Evolutionary conservation across 2,888 invertebrate species (phyloP), one percentile per base, ranked within the genome.

Genomic region (Ormyrus labotus): DNA sequence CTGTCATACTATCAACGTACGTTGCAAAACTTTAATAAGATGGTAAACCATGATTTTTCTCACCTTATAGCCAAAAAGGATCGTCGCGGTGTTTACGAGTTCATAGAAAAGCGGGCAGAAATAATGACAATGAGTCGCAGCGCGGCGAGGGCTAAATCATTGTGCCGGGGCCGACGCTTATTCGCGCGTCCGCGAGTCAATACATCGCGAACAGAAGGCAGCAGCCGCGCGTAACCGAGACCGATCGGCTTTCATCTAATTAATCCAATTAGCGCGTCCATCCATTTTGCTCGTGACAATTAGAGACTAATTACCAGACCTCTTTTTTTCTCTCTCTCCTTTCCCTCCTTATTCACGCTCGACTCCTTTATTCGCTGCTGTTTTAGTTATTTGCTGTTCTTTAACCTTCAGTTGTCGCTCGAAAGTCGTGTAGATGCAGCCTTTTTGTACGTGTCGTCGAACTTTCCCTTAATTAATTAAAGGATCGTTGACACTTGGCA

Each of bases 221-320:
- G 34, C 34, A 34, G 34, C 34, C 34, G 34, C 60, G 10, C 72
- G 51, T 63, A 83, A 67, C 65, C 63, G 69, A 74, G 69, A 78
- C 13, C 48, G 74, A 71, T 68, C 58, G 70, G 74, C 53, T 75
- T 82, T 75, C 67, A 79, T 82, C 85, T 85, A 83, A 85, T 87
- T 86, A 85, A 86, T 86, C 85, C 86, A 85, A 86, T 86, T 87
- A 86, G 84, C 81, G 57, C 80, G 76, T 65, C 65, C 74, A 81
- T 79, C 60, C 71, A 84, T 83, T 34, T 84, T 76, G 71, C 68
- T 71, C 75, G 80, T 83, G 82, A 83, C 84, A 86, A 85, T 86
- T 85, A 84, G 78, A 58, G 71, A 64, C 83, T 85, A 85, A 87
- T 87, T 85, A 87, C 75, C 81, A 9, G n/a, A 9, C 13, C 45